Percentiles rank a stretch among this genome's conserved stretches.
Conservation (phyloP, 2,797 vertebrate species). For the Macropodus opercularis region DNA sequence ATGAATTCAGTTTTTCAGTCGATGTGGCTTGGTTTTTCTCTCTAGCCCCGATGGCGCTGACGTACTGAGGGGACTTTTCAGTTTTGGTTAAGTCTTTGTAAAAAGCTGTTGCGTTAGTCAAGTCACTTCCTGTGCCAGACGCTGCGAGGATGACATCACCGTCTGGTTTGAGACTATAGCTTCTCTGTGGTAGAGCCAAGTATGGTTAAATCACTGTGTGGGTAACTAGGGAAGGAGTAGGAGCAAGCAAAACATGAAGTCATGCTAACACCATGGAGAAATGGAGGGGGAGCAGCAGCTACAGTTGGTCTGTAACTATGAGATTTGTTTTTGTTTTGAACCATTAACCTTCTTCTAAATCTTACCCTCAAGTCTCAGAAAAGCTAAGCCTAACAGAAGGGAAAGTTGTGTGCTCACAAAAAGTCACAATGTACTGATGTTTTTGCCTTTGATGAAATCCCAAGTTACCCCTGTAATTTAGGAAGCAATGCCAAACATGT, state of each 20-base stretch:
- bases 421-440: constrained; percentile 34
- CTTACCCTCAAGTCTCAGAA: constrained; percentile 39
- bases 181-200: constrained; percentile 75
- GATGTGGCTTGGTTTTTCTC: constrained; percentile 17
- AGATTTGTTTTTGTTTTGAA: constrained; percentile 73
- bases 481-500: constrained; percentile 49
- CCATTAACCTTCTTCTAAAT: constrained; percentile 49
- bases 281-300: constrained; percentile 47
- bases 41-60: constrained; percentile 32
- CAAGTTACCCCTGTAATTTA: constrained; percentile 55
- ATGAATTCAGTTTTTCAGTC: constrained; percentile 30
- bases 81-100: constrained; percentile 31
- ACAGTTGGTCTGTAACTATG: constrained; percentile 70
- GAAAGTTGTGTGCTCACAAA: constrained; percentile 34
- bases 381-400: constrained; percentile 29
- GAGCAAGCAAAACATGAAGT: constrained; percentile 78
- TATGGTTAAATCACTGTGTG: constrained; percentile 72
- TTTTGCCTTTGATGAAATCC: constrained; percentile 53
- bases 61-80: constrained; percentile 41
- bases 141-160: constrained; percentile 69
- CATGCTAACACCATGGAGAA: constrained; percentile 69
- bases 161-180: constrained; percentile 73
- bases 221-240: constrained; percentile 72
- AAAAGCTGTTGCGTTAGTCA: constrained; percentile 54
- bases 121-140: constrained; percentile 72